Evolutionary conservation across 2,797 vertebrate species (phyloP).

Genomic region (Poliocrania exsul): DNA sequence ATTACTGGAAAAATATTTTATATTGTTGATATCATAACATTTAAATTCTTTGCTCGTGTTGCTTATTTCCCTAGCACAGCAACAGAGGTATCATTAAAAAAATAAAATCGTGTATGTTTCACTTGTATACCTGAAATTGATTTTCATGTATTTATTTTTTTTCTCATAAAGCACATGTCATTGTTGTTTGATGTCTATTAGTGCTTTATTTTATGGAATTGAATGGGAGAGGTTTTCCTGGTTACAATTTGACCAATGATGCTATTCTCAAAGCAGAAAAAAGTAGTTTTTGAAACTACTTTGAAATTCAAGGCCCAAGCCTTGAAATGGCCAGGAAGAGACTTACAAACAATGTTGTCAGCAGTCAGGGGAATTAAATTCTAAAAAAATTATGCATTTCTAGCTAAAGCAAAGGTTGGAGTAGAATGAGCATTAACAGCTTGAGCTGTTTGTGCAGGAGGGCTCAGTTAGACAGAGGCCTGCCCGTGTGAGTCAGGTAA

Average conservation of each 20-base stretch:
- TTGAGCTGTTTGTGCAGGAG: neutral
- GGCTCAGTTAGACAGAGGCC: neutral
- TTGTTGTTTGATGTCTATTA: neutral
- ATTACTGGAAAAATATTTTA: neutral
- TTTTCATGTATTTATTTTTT: neutral
- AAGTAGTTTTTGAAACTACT: neutral
- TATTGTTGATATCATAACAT: neutral
- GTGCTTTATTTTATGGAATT: neutral
- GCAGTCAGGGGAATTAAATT: neutral
- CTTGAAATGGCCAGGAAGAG: neutral
- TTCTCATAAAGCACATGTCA: accelerated
- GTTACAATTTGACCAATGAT: neutral
- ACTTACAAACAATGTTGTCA: neutral
- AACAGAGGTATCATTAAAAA: neutral
- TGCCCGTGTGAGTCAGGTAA: neutral
- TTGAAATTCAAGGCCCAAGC: no score
- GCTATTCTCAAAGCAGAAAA: neutral
- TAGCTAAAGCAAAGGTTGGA: neutral
- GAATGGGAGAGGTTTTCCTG: neutral
- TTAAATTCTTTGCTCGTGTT: neutral
- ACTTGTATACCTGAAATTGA: neutral
- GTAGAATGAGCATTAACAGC: neutral
- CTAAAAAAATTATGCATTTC: neutral
- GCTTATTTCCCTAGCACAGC: neutral
- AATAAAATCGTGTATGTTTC: accelerated